Percentiles rank a stretch among this genome's conserved stretches.
These are phyloP conservation scores for Gadopsis bispinosus DNA, from an alignment of 2,797 vertebrate genomes.

Conservation along the genomic window DNA sequence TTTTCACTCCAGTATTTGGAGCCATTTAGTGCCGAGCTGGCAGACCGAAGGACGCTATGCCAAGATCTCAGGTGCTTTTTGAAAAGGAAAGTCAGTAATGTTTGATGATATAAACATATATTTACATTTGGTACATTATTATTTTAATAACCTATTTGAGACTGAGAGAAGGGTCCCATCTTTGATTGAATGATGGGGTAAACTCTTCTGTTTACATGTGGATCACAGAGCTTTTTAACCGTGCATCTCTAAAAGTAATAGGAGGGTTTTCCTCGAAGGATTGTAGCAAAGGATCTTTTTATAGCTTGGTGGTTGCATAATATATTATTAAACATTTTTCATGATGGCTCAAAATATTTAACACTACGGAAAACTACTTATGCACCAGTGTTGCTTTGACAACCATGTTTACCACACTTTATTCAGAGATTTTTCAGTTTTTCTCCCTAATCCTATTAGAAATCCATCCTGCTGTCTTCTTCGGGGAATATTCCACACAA, in stretches of 20 bases:
- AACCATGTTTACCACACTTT: constrained; percentile 4
- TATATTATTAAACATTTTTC: constrained; percentile 21
- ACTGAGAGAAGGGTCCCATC: not conserved
- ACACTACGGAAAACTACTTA: constrained; percentile 8
- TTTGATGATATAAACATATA: not conserved
- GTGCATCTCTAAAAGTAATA: not conserved
- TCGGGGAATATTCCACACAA: constrained; percentile 68
- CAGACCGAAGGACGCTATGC: constrained; percentile 12
- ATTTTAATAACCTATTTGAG: not conserved
- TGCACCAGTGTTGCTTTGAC: constrained; percentile 22
- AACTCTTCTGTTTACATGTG: not conserved
- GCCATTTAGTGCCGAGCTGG: not conserved
- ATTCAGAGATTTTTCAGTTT: constrained; percentile 53
- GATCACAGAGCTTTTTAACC: not conserved
- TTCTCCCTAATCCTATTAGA: constrained; percentile 76
- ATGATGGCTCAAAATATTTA: constrained; percentile 29
- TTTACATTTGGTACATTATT: not conserved
- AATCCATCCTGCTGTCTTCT: constrained; percentile 66
- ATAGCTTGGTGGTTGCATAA: not conserved
- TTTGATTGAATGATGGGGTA: not conserved
- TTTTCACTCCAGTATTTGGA: constrained; percentile 16
- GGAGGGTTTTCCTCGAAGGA: not conserved
- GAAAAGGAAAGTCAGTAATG: not conserved
- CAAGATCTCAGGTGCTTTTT: constrained; percentile 16
- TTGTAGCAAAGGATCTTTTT: not conserved